These are phyloP conservation scores for Nothocercus nigrocapillus DNA, from an alignment of 2,113 vertebrate species.

Conservation along the genomic window DNA sequence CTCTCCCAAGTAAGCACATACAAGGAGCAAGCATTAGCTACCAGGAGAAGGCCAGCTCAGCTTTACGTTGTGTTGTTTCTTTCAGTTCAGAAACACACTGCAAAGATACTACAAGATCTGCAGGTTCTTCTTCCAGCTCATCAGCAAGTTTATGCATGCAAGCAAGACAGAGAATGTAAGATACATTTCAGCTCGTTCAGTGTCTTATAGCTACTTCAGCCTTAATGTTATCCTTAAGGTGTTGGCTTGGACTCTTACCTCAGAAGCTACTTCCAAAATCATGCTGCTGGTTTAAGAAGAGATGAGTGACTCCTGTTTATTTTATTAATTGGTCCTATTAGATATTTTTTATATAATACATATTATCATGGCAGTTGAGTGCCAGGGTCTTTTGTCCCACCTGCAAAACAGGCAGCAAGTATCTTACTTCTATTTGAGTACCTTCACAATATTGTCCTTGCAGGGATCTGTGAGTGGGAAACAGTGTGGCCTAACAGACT, in stretches of 20 bases:
- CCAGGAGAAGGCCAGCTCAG: background rate
- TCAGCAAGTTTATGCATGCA: background rate
- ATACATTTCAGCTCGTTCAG: background rate
- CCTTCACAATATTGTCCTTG: background rate
- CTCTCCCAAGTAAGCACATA: background rate
- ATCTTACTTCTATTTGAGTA: background rate
- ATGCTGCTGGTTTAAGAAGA: background rate
- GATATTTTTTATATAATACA: background rate
- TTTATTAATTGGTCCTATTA: background rate
- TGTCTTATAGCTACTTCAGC: background rate
- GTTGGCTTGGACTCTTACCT: background rate
- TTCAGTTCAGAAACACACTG: background rate
- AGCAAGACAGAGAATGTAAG: background rate
- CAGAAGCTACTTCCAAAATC: background rate
- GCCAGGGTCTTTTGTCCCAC: accelerated
- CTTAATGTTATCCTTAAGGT: background rate
- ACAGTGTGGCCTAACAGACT: background rate
- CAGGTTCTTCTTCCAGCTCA: background rate
- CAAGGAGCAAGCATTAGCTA: background rate
- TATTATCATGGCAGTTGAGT: background rate
- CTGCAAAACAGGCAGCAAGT: background rate
- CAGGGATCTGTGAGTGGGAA: background rate
- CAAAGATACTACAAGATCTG: background rate
- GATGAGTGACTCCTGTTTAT: background rate
- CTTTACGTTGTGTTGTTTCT: background rate